Evolutionary conservation across 2,113 vertebrate genomes (phyloP).

Genomic region (Cryptoleucopteryx plumbea): DNA sequence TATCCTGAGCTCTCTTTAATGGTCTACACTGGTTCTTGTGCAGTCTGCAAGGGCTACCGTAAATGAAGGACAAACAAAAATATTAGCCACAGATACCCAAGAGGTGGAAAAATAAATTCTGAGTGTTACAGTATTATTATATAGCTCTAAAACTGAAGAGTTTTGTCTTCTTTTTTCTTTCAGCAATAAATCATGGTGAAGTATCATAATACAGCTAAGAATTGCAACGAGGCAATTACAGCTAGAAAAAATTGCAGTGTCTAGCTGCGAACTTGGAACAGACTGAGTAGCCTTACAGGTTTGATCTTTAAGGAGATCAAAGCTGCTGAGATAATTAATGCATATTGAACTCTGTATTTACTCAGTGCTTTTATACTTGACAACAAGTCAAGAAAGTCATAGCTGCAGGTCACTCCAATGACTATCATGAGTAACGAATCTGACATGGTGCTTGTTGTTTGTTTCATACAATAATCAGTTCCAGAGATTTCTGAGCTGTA

Average conservation of each 20-base stretch:
- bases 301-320: neutral
- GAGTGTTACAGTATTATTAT: neutral
- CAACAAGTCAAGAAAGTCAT: neutral
- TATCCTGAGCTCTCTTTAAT: slow-evolving; percentile 9
- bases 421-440: neutral
- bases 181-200: neutral
- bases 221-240: neutral
- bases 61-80: neutral
- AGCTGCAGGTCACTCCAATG: neutral
- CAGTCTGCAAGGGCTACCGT: neutral
- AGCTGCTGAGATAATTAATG: neutral
- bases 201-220: neutral
- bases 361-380: neutral
- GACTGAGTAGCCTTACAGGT: neutral
- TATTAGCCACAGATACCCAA: neutral
- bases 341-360: neutral
- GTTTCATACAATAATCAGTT: neutral
- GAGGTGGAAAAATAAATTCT: neutral
- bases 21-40: neutral
- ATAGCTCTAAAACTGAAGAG: neutral
- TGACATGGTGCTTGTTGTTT: neutral
- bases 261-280: neutral
- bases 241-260: neutral
- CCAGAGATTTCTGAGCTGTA: neutral
- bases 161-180: neutral